Conservation (phyloP, 2,797 vertebrate species). For the Nannoperca obscura region DNA sequence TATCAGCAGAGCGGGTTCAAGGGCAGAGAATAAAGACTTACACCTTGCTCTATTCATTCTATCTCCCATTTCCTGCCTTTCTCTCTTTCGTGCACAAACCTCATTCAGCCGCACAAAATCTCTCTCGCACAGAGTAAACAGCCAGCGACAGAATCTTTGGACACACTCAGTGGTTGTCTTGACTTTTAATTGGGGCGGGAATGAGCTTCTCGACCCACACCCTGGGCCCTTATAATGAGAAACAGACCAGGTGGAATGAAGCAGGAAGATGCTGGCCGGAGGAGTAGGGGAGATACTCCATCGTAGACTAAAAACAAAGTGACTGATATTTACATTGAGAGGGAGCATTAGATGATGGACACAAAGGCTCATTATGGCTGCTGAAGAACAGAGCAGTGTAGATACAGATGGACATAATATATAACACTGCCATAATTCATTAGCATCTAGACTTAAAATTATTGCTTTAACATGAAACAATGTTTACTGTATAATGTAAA, state of each 20-base stretch:
- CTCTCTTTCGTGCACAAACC: conserved; percentile 29
- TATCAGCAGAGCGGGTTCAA: conserved; percentile 58
- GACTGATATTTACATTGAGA: conserved; percentile 43
- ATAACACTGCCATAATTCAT: background rate
- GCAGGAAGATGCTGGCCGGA: conserved; percentile 20
- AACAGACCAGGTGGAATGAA: conserved; percentile 42
- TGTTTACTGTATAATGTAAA: background rate
- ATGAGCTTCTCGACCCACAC: conserved; percentile 44
- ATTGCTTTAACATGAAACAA: background rate
- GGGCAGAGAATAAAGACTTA: conserved; percentile 43
- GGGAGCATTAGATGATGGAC: conserved; percentile 29
- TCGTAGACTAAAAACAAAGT: conserved; percentile 7
- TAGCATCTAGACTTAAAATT: background rate
- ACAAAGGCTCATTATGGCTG: conserved; percentile 17
- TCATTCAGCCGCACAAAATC: conserved; percentile 30
- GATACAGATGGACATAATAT: background rate
- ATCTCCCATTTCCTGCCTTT: conserved; percentile 7
- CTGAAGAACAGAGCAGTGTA: background rate
- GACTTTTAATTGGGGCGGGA: conserved; percentile 50
- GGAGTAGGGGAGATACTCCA: conserved; percentile 12
- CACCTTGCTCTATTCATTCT: conserved; percentile 28
- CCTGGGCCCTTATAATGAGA: conserved; percentile 40
- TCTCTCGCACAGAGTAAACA: conserved; percentile 12
- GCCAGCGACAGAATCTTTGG: conserved; percentile 24
- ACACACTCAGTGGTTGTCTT: conserved; percentile 10